These are phyloP conservation scores for Philaethria dido DNA, from an alignment of 2,888 invertebrate genomes.

Conservation along the genomic window DNA sequence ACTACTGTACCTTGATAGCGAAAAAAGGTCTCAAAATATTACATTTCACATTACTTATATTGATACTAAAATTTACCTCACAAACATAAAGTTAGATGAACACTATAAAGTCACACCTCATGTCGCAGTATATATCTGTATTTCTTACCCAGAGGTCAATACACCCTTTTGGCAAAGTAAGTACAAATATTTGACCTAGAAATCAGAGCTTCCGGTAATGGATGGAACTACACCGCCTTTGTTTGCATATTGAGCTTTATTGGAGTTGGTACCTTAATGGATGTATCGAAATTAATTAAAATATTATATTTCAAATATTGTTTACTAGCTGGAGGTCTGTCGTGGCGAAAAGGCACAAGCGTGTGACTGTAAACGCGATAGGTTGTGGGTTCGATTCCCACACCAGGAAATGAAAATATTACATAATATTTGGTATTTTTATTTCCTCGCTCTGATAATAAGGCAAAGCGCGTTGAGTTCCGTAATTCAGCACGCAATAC, in stretches of 20 bases:
- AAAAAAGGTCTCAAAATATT: not conserved
- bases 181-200: constrained; percentile 25
- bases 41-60: not conserved
- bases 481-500: too few species aligned
- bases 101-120: constrained; percentile 9
- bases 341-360: too few species aligned
- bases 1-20: not conserved
- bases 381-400: too few species aligned
- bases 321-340: too few species aligned
- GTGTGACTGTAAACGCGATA: too few species aligned
- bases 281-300: not conserved
- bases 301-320: not conserved
- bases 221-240: constrained; percentile 5
- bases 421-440: too few species aligned
- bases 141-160: not conserved
- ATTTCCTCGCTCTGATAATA: too few species aligned
- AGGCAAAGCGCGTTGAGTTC: too few species aligned
- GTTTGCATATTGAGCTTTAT: constrained; percentile 13
- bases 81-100: not conserved
- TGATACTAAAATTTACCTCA: constrained; percentile 1
- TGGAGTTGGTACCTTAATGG: not conserved
- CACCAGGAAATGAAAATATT: too few species aligned
- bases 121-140: not conserved
- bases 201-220: constrained; percentile 20
- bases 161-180: constrained; percentile 17